Conservation (phyloP, 2,113 vertebrate genomes). For the Nesoenas mayeri region DNA sequence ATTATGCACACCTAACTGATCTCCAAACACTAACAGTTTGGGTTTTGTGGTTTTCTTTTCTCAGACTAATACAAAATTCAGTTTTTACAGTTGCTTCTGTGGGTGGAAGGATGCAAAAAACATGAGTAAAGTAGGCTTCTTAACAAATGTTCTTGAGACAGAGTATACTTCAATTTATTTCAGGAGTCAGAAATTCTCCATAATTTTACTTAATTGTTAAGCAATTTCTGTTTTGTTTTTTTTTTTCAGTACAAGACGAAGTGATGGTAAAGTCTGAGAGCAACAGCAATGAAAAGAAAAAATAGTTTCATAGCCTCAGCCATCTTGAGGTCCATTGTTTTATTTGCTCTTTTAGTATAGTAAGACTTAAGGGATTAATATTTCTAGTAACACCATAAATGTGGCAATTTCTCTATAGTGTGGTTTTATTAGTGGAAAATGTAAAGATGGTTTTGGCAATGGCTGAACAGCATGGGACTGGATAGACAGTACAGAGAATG, state of each 20-base stretch:
- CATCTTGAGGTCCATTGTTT: background rate
- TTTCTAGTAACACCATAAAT: background rate
- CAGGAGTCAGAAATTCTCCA: constrained; percentile 1
- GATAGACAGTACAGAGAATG: background rate
- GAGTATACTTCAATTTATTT: background rate
- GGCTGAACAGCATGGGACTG: background rate
- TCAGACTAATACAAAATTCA: constrained; percentile 8
- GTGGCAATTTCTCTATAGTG: background rate
- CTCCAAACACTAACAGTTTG: background rate
- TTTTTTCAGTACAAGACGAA: constrained; percentile 7
- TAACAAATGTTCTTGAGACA: constrained; percentile 5
- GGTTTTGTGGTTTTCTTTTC: background rate
- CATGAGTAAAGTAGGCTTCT: background rate
- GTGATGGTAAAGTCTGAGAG: background rate
- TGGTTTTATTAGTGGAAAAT: constrained; percentile 6
- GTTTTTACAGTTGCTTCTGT: constrained; percentile 12
- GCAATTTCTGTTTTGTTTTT: background rate
- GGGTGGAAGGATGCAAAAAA: constrained; percentile 11
- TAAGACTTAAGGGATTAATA: background rate
- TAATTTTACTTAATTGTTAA: constrained; percentile 1
- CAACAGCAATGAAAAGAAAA: background rate
- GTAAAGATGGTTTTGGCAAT: background rate
- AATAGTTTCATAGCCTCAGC: background rate
- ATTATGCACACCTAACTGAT: background rate
- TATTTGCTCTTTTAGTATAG: background rate